A percentile compares a stretch with the other conserved stretches of the same genome.
phyloP scores from a whole-genome alignment of 2,888 invertebrate genomes.

The Pteria penguin region DNA sequence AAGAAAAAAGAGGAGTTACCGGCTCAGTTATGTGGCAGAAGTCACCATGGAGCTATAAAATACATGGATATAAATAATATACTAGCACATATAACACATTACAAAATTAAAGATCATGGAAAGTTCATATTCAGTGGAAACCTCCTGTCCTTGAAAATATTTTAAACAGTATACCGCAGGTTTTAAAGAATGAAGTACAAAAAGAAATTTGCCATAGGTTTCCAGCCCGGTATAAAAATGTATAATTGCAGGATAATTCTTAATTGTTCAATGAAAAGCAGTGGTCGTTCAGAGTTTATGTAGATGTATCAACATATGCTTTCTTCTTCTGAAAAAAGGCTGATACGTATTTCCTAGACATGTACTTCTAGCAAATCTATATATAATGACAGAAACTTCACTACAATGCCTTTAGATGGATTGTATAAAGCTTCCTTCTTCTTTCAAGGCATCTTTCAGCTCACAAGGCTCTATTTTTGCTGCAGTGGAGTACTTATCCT shows the following conservation, averaged over 20 bases:
- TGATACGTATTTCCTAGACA: no score
- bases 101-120: neutral
- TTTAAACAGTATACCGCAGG: constrained; percentile 42
- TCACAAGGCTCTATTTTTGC: neutral
- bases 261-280: no score
- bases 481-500: no score
- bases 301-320: neutral
- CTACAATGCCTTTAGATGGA: neutral
- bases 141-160: constrained; percentile 10
- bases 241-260: constrained; percentile 27
- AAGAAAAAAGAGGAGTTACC: no score
- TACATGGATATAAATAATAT: no score
- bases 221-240: constrained; percentile 50
- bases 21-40: no score
- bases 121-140: neutral
- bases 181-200: constrained; percentile 47
- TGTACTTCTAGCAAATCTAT: neutral
- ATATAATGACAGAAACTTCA: neutral
- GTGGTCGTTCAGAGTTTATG: constrained; percentile 22
- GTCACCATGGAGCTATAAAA: no score
- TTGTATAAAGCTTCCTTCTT: neutral
- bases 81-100: no score
- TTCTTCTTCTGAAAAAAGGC: no score
- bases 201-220: constrained; percentile 23
- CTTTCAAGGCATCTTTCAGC: neutral